Evolutionary conservation across 2,797 vertebrate genomes (phyloP).

Genomic region (Sandelia bainsii): DNA sequence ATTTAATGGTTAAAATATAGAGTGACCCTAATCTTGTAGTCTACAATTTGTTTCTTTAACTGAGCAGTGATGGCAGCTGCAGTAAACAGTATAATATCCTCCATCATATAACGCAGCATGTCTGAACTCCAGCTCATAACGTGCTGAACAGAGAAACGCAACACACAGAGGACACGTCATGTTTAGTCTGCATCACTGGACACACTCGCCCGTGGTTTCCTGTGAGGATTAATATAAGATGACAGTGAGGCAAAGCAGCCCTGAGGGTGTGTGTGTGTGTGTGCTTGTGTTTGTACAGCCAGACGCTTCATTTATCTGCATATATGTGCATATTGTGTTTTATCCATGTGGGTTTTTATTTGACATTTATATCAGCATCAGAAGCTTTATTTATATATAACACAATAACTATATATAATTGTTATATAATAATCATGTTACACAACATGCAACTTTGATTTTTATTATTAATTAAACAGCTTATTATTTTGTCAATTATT

Average conservation of each 20-base stretch:
- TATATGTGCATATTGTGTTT: neutral
- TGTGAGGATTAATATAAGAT: constrained; percentile 33
- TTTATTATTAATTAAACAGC: too few species aligned
- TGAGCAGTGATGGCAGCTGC: too few species aligned
- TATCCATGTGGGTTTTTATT: neutral
- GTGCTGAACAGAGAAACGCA: neutral
- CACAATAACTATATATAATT: too few species aligned
- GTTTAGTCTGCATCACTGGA: constrained; percentile 26
- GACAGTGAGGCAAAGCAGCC: constrained; percentile 37
- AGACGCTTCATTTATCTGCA: neutral
- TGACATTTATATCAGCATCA: neutral
- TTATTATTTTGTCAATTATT: too few species aligned
- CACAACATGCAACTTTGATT: too few species aligned
- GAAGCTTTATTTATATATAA: neutral
- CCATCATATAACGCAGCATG: neutral
- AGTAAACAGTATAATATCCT: neutral
- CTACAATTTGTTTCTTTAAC: too few species aligned
- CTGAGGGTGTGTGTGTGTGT: neutral
- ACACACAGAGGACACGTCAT: constrained; percentile 28
- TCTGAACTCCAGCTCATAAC: neutral
- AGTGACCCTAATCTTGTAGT: too few species aligned
- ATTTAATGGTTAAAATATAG: neutral
- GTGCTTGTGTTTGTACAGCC: neutral
- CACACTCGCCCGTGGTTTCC: neutral
- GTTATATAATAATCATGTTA: too few species aligned